A percentile compares a stretch with the other conserved stretches of the same genome.
Conservation (phyloP, 2,113 vertebrate genomes). For the Formicarius rufipectus region DNA sequence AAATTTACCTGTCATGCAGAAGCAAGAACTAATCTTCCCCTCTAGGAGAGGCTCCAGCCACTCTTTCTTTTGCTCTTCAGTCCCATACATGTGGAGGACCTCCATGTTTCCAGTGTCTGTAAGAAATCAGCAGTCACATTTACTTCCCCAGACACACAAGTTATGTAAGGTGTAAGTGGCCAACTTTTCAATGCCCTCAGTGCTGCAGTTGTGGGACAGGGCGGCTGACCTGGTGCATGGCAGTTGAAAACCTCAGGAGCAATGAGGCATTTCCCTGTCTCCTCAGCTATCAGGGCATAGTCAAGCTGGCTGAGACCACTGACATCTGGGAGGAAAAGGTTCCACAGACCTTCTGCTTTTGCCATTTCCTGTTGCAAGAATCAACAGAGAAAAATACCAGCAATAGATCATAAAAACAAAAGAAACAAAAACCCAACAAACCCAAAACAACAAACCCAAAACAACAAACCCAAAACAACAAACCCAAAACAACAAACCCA, state of each 20-base stretch:
- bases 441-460: no score
- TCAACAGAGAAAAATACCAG: background rate
- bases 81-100: slow-evolving; percentile 90
- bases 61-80: slow-evolving; percentile 84
- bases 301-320: slow-evolving; percentile 91
- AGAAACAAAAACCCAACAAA: no score
- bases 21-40: slow-evolving; percentile 88
- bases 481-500: no score
- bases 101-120: slow-evolving; percentile 96
- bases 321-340: slow-evolving; percentile 87
- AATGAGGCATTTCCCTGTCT: slow-evolving; percentile 86
- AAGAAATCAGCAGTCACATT: background rate
- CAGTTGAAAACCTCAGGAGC: slow-evolving; percentile 93
- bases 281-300: slow-evolving; percentile 91
- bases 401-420: background rate
- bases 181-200: background rate
- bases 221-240: slow-evolving; percentile 86
- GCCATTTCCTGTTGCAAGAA: slow-evolving; percentile 79
- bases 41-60: slow-evolving; percentile 91
- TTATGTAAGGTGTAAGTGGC: background rate
- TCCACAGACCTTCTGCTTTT: slow-evolving; percentile 88
- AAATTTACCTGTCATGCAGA: slow-evolving; percentile 93
- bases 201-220: background rate
- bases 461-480: no score
- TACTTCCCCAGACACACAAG: background rate